Conservation (phyloP, 2,113 vertebrate genomes). For the Spea multiplicata region DNA sequence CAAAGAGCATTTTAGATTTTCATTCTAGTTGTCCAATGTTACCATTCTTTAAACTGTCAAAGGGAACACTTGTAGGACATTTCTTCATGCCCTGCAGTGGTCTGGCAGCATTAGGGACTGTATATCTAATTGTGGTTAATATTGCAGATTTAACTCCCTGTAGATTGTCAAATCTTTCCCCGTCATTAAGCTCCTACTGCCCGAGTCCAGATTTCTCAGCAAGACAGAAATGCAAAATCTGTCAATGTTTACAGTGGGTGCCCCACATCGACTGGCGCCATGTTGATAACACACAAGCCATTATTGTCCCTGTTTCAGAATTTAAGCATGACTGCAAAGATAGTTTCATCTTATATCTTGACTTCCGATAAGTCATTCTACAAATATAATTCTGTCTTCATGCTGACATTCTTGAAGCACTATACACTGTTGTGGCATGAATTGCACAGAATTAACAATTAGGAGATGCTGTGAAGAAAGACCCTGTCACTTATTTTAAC, state of each 20-base stretch:
- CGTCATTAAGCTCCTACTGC: conserved; percentile 44
- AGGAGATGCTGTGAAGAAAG: no score
- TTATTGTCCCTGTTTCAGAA: conserved; percentile 21
- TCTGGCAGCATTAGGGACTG: conserved; percentile 42
- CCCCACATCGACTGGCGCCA: conserved; percentile 33
- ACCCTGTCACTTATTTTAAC: no score
- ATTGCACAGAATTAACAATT: no score
- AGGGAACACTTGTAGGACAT: conserved; percentile 36
- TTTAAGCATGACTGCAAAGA: conserved; percentile 17
- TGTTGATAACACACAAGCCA: conserved; percentile 34
- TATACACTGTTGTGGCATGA: no score
- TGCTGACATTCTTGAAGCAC: no score
- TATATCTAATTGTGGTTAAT: conserved; percentile 46
- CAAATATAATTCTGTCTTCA: no score
- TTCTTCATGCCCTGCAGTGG: conserved; percentile 42
- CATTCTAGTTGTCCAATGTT: conserved; percentile 26
- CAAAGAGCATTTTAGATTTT: background rate
- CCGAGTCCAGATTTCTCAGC: conserved; percentile 43
- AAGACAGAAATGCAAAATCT: conserved; percentile 44
- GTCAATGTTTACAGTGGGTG: conserved; percentile 44
- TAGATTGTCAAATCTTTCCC: conserved; percentile 39
- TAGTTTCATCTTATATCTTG: conserved; percentile 11
- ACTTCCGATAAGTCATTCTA: background rate
- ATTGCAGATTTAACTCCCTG: conserved; percentile 28
- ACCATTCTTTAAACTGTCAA: conserved; percentile 22